Evolutionary conservation across 1,140 invertebrate species (phyloP), one percentile per base, ranked within the genome.

Genomic region (Drosophila arawakana): DNA sequence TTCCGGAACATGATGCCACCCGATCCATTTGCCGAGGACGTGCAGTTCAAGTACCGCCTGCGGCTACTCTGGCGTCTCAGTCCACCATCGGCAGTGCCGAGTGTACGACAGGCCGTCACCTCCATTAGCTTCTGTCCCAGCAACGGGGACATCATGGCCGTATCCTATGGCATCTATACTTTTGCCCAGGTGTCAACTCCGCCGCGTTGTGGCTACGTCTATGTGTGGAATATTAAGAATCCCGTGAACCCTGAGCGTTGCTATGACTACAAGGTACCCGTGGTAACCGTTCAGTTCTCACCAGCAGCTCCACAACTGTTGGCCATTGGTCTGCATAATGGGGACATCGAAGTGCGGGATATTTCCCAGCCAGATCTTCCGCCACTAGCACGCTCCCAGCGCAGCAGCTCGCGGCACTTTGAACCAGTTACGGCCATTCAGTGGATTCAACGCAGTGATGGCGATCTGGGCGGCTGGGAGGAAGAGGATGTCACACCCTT

Each of bases 171-270:
- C 1, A 94, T 95, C 66, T 95, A 93, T 70, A 93, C 68, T 4
- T 78, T 73, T 30, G 73, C 52, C 7, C 66, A 72, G 52, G 21
- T 77, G 7, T 9, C 30, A 8, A 30, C 39, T 10, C 8, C 49
- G 13, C 50, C 73, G 0, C 52, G 73, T 0, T 62, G 15, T 35
- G 75, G 81, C 9, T 63, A 60, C 43, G 93, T 98, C 1, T 94
- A 96, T 50, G 93, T 97, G 71, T 98, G 96, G 96, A 95, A 94
- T 73, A 95, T 97, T 0, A 98, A 98, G 93, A 98, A 98, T 92
- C 97, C 97, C 0, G 95, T 95, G 8, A 95, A 96, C 80, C 97
- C 97, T 0, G 97, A 97, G 89, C 93, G 95, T 74, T 81, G 94
- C 0, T 97, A 95, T 82, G 68, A 92, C 7, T 97, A 97, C 71